Percentiles rank a stretch among this genome's conserved stretches.
Evolutionary conservation across 2,797 vertebrate species (phyloP).

Genomic region (Poeciliopsis gracilis): DNA sequence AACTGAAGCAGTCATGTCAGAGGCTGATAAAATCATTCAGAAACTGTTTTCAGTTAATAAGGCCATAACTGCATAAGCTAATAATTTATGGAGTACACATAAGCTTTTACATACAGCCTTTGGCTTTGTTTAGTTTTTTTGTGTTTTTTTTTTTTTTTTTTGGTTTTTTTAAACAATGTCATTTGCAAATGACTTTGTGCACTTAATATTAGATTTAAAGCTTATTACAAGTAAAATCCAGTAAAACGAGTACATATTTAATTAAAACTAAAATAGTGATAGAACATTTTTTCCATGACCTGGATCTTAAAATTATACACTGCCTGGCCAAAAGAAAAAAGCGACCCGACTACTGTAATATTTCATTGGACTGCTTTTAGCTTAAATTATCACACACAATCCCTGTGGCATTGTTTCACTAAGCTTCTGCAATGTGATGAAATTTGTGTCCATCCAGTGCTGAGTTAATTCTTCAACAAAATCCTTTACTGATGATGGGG

Average conservation of each 20-base stretch:
- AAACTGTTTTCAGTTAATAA: neutral
- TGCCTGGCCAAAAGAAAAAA: neutral
- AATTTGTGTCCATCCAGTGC: neutral
- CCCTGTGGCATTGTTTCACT: neutral
- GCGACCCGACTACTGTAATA: neutral
- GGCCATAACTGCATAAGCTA: neutral
- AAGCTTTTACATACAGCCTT: neutral
- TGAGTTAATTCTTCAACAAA: neutral
- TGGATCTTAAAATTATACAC: neutral
- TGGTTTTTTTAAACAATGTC: neutral
- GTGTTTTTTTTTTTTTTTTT: neutral
- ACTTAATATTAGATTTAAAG: neutral
- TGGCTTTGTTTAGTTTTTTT: neutral
- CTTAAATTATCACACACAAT: neutral
- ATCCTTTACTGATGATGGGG: neutral
- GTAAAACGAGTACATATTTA: neutral
- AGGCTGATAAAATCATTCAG: neutral
- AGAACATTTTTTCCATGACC: neutral
- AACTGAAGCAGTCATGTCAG: neutral
- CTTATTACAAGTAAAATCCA: neutral
- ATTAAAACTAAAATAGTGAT: neutral
- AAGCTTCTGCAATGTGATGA: neutral
- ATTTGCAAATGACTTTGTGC: neutral
- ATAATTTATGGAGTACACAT: neutral
- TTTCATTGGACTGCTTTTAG: neutral